phyloP scores from a whole-genome alignment of 2,888 invertebrate species.

The Acronicta aceris region DNA sequence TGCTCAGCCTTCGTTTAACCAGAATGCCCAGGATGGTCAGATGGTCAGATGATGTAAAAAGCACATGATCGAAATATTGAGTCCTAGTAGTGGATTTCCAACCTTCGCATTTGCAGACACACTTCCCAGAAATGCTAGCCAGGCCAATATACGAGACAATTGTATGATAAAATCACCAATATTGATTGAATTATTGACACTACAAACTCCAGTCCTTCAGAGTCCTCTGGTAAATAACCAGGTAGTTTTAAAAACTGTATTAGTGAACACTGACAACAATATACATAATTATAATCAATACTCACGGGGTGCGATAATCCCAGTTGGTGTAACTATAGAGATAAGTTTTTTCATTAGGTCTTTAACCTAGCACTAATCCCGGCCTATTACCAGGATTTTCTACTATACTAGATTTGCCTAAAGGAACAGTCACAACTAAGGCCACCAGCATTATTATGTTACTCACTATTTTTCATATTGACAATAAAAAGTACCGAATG shows the following conservation, averaged over 20 bases:
- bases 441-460: background rate
- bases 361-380: constrained; percentile 44
- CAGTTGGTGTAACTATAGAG: constrained; percentile 45
- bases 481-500: background rate
- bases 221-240: constrained; percentile 4
- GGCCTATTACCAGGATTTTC: constrained; percentile 39
- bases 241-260: constrained; percentile 33
- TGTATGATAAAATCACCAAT: constrained; percentile 26
- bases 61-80: background rate
- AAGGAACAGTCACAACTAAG: constrained; percentile 6
- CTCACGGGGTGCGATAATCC: constrained; percentile 44
- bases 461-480: background rate
- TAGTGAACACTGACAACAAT: constrained; percentile 43
- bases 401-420: constrained; percentile 37
- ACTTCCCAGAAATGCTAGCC: background rate
- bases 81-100: background rate
- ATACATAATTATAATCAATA: constrained; percentile 44
- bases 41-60: background rate
- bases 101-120: background rate
- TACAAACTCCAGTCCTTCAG: constrained; percentile 2
- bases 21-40: constrained; percentile 2
- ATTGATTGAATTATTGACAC: constrained; percentile 21
- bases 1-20: background rate
- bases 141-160: constrained; percentile 14
- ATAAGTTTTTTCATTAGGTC: constrained; percentile 38